A percentile compares a stretch with the other conserved stretches of the same genome.
Conservation (phyloP, 53 echinoderm and acorn worm species). For the Arbacia lixula region DNA sequence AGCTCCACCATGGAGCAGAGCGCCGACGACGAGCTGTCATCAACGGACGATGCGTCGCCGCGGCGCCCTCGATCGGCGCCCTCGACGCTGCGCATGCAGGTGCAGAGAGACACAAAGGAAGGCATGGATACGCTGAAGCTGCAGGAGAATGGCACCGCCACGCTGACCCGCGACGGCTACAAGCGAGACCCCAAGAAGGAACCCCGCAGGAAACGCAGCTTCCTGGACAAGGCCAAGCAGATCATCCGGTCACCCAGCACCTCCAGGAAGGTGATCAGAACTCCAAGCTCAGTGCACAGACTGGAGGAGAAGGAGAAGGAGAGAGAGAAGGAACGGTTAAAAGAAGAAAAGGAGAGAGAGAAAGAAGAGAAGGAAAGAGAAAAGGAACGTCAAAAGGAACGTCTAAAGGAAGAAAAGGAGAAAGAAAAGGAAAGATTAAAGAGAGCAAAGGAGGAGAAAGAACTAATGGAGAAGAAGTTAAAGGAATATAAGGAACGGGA, state of each 20-base stretch:
- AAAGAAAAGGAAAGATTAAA: constrained; percentile 43
- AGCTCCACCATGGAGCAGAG: constrained; percentile 49
- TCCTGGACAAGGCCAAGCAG: constrained; percentile 84
- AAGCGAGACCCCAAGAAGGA: constrained; percentile 80
- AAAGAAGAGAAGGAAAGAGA: constrained; percentile 41
- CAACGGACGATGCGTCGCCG: constrained; percentile 73
- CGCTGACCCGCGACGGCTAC: constrained; percentile 66
- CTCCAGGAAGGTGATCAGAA: constrained; percentile 71
- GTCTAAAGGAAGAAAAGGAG: constrained; percentile 33
- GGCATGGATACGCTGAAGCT: constrained; percentile 63
- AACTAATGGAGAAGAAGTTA: constrained; percentile 2
- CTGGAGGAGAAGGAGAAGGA: constrained; percentile 38
- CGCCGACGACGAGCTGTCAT: constrained; percentile 90
- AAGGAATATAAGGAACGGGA: constrained; percentile 48
- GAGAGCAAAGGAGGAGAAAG: constrained; percentile 30
- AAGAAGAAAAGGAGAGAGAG: constrained; percentile 37
- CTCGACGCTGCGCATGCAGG: constrained; percentile 87
- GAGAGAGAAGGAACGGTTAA: constrained; percentile 20
- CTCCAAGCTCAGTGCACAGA: constrained; percentile 48
- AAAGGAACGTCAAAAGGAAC: constrained; percentile 29
- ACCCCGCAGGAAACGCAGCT: constrained; percentile 80
- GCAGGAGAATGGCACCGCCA: constrained; percentile 72
- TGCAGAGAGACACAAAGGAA: constrained; percentile 63
- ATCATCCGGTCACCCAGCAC: constrained; percentile 89
- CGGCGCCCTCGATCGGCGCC: constrained; percentile 85